Conservation (phyloP, 2,797 vertebrate species). For the Pristis pectinata region DNA sequence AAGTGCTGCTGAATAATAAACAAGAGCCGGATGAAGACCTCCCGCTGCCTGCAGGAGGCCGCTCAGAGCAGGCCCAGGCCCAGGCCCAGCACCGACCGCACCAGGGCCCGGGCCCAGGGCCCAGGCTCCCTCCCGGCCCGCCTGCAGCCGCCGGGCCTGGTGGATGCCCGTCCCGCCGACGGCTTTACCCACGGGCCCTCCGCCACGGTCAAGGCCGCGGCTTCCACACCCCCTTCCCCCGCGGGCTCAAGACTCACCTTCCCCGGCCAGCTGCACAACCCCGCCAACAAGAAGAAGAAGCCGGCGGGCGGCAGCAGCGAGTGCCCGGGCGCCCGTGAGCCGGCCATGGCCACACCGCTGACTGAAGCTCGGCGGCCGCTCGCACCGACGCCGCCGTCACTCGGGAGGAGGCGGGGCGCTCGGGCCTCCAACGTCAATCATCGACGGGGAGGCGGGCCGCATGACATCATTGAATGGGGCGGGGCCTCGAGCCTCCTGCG, state of each 20-base stretch:
- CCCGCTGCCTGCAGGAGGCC: not conserved
- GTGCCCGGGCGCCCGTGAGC: not conserved
- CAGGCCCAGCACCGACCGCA: not conserved
- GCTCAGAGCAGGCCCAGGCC: not conserved
- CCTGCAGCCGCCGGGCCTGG: not conserved
- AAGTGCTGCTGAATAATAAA: too few species aligned
- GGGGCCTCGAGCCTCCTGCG: not conserved
- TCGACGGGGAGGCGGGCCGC: not conserved
- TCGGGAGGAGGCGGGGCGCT: not conserved
- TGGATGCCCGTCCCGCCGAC: not conserved
- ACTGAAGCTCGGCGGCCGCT: not conserved
- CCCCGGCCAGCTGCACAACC: not conserved
- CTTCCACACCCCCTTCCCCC: too few species aligned
- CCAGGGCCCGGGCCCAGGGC: not conserved
- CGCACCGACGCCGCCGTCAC: not conserved
- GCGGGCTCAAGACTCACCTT: constrained; percentile 20
- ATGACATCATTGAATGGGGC: not conserved
- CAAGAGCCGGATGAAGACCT: too few species aligned
- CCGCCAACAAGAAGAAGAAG: not conserved
- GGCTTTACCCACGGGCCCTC: too few species aligned
- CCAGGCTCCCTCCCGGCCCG: too few species aligned
- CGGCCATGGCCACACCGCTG: not conserved
- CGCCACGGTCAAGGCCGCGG: too few species aligned
- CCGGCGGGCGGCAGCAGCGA: not conserved
- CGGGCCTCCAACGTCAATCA: not conserved